Percentiles rank a stretch among this genome's conserved stretches.
phyloP scores from a whole-genome alignment of 2,888 invertebrate genomes.

The Andrena camellia region DNA sequence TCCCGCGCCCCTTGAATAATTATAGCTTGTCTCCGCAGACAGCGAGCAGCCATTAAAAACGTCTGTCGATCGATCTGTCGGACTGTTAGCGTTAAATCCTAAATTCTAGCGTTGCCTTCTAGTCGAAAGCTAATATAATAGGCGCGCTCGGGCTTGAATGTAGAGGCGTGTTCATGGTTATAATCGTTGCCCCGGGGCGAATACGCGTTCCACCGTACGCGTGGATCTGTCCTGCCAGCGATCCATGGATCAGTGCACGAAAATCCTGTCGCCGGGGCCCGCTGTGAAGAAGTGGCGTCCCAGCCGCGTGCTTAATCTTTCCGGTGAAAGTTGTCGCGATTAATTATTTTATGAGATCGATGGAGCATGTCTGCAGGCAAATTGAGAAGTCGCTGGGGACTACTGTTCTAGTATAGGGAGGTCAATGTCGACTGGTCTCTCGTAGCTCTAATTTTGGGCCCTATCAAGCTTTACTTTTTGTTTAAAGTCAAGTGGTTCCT shows the following conservation, averaged over 20 bases:
- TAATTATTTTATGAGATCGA: constrained; percentile 4
- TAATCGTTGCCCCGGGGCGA: constrained; percentile 73
- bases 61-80: constrained; percentile 75
- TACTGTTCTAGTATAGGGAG: background rate
- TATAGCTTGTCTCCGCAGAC: constrained; percentile 69
- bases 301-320: background rate
- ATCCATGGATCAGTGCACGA: constrained; percentile 14
- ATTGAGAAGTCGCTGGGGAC: background rate
- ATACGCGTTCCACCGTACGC: constrained; percentile 58
- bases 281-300: constrained; percentile 1
- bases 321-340: constrained; percentile 9
- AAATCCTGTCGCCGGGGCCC: constrained; percentile 8
- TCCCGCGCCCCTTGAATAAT: constrained; percentile 39
- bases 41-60: constrained; percentile 72
- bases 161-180: constrained; percentile 71
- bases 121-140: constrained; percentile 74
- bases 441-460: background rate
- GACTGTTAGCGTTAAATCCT: constrained; percentile 78
- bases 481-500: too few relatives aligned
- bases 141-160: constrained; percentile 66
- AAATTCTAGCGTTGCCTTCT: constrained; percentile 74
- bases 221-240: constrained; percentile 14
- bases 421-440: background rate
- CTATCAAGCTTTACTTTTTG: too few relatives aligned
- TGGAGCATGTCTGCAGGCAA: background rate